phyloP scores from a whole-genome alignment of 2,888 invertebrate species.

The Amiota communis region DNA sequence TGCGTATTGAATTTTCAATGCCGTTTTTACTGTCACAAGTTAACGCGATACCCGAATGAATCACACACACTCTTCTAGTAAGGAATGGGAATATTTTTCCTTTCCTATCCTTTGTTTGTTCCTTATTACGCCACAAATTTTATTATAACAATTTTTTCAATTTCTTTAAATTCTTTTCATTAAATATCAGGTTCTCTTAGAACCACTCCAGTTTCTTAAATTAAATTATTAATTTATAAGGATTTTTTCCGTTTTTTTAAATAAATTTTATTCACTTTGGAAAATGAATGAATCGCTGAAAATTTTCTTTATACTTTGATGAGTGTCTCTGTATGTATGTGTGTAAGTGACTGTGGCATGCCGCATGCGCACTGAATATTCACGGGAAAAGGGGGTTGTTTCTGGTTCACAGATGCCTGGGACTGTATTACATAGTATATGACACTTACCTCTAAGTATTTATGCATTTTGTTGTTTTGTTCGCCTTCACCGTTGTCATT shows the following conservation, averaged over 20 bases:
- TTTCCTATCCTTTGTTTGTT: too few species aligned
- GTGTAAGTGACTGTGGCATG: constrained; percentile 34
- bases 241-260: neutral
- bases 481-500: too few species aligned
- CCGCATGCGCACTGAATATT: constrained; percentile 14
- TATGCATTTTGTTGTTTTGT: too few species aligned
- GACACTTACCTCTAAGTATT: too few species aligned
- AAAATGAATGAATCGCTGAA: constrained; percentile 60
- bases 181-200: neutral
- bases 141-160: neutral
- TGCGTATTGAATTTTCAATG: constrained; percentile 47
- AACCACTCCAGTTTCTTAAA: neutral
- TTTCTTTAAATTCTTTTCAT: neutral
- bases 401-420: constrained; percentile 40
- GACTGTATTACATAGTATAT: too few species aligned
- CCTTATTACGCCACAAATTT: too few species aligned
- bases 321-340: constrained; percentile 39
- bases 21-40: constrained; percentile 43
- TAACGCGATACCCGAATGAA: neutral
- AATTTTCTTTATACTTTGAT: constrained; percentile 50
- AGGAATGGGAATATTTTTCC: too few species aligned
- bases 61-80: too few species aligned
- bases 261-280: constrained; percentile 36
- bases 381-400: constrained; percentile 4
- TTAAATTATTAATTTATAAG: neutral